A percentile compares a stretch with the other conserved stretches of the same genome.
Conservation (phyloP, 2,797 vertebrate species). For the Enoplosus armatus region DNA sequence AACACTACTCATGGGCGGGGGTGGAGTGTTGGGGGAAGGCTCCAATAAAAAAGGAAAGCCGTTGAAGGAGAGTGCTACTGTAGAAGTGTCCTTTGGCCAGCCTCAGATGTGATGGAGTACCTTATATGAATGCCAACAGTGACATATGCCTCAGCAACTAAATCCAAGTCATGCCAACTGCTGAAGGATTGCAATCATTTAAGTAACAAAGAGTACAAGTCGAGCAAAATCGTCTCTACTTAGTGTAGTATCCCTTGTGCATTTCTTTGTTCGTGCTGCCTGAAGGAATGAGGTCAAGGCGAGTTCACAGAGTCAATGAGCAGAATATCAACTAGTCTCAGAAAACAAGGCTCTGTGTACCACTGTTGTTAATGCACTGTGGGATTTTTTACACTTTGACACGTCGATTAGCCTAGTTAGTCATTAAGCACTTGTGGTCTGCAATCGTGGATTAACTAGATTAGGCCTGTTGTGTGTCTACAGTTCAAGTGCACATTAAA, state of each 20-base stretch:
- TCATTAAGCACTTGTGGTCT: conserved; percentile 6
- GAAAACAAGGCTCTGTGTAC: not conserved
- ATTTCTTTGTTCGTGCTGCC: conserved; percentile 41
- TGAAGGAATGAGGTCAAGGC: conserved; percentile 41
- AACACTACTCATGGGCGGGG: conserved; percentile 69
- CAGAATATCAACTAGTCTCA: conserved; percentile 38
- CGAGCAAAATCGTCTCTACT: conserved; percentile 14
- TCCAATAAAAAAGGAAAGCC: conserved; percentile 64
- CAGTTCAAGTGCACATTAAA: not conserved
- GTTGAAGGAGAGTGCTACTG: conserved; percentile 65
- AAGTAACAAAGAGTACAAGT: conserved; percentile 33
- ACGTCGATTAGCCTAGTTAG: conserved; percentile 22
- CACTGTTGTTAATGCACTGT: not conserved
- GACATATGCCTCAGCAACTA: conserved; percentile 38
- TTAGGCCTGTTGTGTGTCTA: not conserved
- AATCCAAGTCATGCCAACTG: conserved; percentile 28
- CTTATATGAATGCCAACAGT: conserved; percentile 54
- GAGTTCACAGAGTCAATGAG: conserved; percentile 40
- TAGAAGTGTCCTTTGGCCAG: conserved; percentile 59
- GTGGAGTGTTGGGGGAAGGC: conserved; percentile 40
- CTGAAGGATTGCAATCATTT: conserved; percentile 31
- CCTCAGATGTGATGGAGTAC: conserved; percentile 32
- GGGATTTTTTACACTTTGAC: conserved; percentile 5
- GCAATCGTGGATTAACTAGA: conserved; percentile 1
- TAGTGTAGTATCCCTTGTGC: conserved; percentile 22